Evolutionary conservation across 2,113 vertebrate species (phyloP).

Genomic region (Setophaga petechia): DNA sequence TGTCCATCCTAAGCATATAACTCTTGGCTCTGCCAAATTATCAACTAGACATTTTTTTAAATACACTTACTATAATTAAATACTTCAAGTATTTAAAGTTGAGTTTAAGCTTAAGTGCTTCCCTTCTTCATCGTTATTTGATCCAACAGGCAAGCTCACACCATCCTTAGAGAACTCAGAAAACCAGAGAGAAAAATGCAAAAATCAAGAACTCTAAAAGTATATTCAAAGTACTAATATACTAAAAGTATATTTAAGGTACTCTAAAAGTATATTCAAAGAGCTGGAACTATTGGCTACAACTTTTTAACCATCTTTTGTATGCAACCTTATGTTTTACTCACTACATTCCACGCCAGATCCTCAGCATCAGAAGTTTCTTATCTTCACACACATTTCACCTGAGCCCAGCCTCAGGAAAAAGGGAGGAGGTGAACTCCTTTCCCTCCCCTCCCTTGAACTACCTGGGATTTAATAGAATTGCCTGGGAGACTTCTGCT

Average conservation of each 20-base stretch:
- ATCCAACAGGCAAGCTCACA: not conserved
- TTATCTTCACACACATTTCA: not conserved
- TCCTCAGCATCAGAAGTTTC: not conserved
- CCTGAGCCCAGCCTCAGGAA: not conserved
- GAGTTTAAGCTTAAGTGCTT: not conserved
- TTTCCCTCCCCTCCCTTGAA: not conserved
- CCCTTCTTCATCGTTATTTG: not conserved
- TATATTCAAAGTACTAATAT: too few relatives aligned
- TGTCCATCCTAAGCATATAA: not conserved
- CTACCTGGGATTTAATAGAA: not conserved
- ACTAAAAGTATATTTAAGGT: not conserved
- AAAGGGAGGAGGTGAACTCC: not conserved
- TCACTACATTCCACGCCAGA: not conserved
- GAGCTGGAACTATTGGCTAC: not conserved
- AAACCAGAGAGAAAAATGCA: not conserved
- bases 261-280: not conserved
- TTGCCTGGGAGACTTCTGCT: not conserved
- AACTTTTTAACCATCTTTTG: not conserved
- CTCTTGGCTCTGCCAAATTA: not conserved
- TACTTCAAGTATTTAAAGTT: not conserved
- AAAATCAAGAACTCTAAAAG: not conserved
- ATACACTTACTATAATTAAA: not conserved
- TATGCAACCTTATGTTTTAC: not conserved
- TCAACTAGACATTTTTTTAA: not conserved
- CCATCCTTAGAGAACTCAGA: rapidly evolving